A percentile compares a stretch with the other conserved stretches of the same genome.
These are phyloP conservation scores for Orthosia gothica DNA, from an alignment of 2,888 invertebrate genomes.

Conservation along the genomic window DNA sequence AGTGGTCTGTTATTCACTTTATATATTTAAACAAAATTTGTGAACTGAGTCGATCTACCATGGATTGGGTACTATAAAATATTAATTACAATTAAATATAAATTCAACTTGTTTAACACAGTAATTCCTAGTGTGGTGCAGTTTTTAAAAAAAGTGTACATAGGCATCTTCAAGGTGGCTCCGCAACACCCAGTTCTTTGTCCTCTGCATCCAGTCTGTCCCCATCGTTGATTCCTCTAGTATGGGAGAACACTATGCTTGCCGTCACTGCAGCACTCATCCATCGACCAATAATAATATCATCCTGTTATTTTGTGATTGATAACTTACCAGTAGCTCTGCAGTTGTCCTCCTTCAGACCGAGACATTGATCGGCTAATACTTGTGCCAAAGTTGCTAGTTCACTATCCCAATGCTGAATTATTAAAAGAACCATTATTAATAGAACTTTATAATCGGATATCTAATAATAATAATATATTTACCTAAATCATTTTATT, in stretches of 20 bases:
- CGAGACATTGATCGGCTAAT: constrained; percentile 51
- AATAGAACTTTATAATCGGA: too few species aligned
- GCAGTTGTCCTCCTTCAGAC: constrained; percentile 32
- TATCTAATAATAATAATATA: too few species aligned
- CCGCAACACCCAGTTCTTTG: not conserved
- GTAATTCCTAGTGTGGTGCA: too few species aligned
- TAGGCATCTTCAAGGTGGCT: not conserved
- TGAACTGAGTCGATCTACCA: too few species aligned
- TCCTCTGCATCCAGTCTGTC: not conserved
- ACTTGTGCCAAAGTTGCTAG: constrained; percentile 54
- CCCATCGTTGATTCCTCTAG: not conserved
- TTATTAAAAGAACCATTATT: not conserved
- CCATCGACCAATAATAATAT: not conserved
- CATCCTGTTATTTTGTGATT: not conserved
- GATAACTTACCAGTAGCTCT: constrained; percentile 53
- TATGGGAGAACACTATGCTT: not conserved
- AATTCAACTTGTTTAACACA: too few species aligned
- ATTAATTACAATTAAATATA: too few species aligned
- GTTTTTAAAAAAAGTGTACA: not conserved
- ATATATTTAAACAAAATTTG: too few species aligned
- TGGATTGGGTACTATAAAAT: too few species aligned
- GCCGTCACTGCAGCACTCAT: not conserved
- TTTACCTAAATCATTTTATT: too few species aligned
- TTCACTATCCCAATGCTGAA: constrained; percentile 54
- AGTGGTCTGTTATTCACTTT: too few species aligned